Evolutionary conservation across 2,113 vertebrate species (phyloP), one percentile per base, ranked within the genome.

Genomic region (Felis catus): DNA sequence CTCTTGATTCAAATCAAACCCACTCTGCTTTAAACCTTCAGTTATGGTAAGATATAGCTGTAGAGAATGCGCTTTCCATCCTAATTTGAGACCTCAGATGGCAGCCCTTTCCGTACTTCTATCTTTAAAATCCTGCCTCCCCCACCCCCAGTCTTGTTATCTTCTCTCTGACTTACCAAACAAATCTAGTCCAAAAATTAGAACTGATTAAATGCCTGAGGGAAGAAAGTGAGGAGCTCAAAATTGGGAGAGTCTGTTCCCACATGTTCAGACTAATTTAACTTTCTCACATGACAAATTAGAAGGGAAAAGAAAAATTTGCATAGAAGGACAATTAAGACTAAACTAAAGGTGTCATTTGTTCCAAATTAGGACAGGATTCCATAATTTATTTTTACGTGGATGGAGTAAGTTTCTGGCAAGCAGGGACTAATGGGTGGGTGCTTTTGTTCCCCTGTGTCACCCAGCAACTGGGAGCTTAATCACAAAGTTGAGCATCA

Each of bases 1-100:
- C 81, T 96, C 96, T 94, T 94, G 92, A 92, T 94, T 97, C 92
- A 94, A 90, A 92, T 97, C 95, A 97, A 95, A 97, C 84, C 76
- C 71, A 95, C 93, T 97, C 89, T 94, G 92, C 95, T 97, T 98
- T 96, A 97, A 98, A 95, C 90, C 85, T 97, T 98, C 94, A 96
- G 91, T 97, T 97, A 96, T 55, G 82, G 87, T 89, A 78, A 98
- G 84, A 92, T 68, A 88, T 41, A 91, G 95, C 96, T 89, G 66
- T 31, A n/a, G 91, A 92, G 88, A 94, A 76, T 94, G 87, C 91
- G 87, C 76, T 95, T 95, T 83, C 80, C 92, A 91, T 92, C 96
- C 91, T 97, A 95, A 96, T 96, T 76, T 83, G 89, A 96, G 97
- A 63, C 79, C 92, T 96, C 87, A 80, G 68, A 92, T 94, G 90